These are phyloP conservation scores for Nemotelus pantherinus DNA, from an alignment of 2,888 invertebrate species.

Conservation along the genomic window DNA sequence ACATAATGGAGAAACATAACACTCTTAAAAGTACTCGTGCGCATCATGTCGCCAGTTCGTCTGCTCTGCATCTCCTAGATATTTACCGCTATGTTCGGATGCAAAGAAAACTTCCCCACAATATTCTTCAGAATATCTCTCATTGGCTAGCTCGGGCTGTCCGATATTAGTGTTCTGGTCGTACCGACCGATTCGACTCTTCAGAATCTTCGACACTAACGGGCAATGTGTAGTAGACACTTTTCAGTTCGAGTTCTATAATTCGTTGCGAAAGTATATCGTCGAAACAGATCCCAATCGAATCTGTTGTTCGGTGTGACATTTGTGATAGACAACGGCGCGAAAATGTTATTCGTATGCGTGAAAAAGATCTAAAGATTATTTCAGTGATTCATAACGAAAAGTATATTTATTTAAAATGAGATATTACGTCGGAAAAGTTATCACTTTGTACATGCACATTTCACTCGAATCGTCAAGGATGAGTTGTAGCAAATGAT, in stretches of 20 bases:
- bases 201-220: too few species aligned
- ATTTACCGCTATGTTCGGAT: background rate
- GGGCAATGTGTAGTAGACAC: too few species aligned
- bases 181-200: too few species aligned
- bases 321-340: too few species aligned
- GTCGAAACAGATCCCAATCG: background rate
- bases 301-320: background rate
- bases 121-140: background rate
- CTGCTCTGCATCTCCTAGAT: background rate
- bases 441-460: background rate
- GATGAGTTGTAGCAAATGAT: background rate
- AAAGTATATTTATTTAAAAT: background rate
- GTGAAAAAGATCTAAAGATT: too few species aligned
- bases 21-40: background rate
- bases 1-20: background rate
- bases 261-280: slow-evolving; percentile 21
- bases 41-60: slow-evolving; percentile 8
- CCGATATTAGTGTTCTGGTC: too few species aligned
- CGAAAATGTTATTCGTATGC: too few species aligned
- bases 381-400: background rate
- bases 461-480: background rate
- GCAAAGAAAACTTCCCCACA: background rate
- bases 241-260: slow-evolving; percentile 29
- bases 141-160: background rate
- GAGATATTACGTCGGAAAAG: too few species aligned